Base-by-base conservation (phyloP, 2,797 vertebrate species). In the Remorina albescens region DNA sequence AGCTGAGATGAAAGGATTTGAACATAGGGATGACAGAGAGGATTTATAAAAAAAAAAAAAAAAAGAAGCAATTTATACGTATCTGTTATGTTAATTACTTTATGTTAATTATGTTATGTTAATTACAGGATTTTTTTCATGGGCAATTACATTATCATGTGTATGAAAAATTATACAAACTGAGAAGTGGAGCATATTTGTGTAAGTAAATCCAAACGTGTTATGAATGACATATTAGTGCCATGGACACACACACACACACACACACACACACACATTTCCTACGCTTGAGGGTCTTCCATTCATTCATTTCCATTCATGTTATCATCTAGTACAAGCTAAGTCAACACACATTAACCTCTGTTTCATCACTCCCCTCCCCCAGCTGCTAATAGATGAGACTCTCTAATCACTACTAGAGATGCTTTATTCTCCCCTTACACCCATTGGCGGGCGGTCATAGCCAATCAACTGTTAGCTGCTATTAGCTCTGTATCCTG, bases 351-450 rank as follows among this genome's bases (percentile, higher is more conserved):
- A 77, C 21, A 71, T 46, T 80, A 60, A 79, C 30, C 64, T 62
- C 18, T 67, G 62, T 62, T 61, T 67, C 41, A 68, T 54, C 39
- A 75, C 81, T 80, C 88, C 92, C 92, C 69, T 50, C 89, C 92
- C 90, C 90, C 90, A 56, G 62, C 75, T 76, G 87, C 90, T 93
- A 93, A 94, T 93, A 93, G 87, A 91, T 89, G 83, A 86, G 67
- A 84, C 23, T 88, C 86, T 92, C 88, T 94, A 87, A 91, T 93
- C 3, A 70, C 89, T 86, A 84, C 67, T 78, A 50, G 76, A 93
- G 91, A 92, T 85, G 90, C 90, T 92, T 91, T 89, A 93, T 93
- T 93, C 74, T 89, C 82, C 91, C 89, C 91, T 74, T 68, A 60
- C 75, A 21, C 78, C 86, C 86, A 47, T 60, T 80, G 89, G 88